A percentile compares a stretch with the other conserved stretches of the same genome.
Conservation (phyloP, 2,797 vertebrate species). For the Lophotriccus pileatus region DNA sequence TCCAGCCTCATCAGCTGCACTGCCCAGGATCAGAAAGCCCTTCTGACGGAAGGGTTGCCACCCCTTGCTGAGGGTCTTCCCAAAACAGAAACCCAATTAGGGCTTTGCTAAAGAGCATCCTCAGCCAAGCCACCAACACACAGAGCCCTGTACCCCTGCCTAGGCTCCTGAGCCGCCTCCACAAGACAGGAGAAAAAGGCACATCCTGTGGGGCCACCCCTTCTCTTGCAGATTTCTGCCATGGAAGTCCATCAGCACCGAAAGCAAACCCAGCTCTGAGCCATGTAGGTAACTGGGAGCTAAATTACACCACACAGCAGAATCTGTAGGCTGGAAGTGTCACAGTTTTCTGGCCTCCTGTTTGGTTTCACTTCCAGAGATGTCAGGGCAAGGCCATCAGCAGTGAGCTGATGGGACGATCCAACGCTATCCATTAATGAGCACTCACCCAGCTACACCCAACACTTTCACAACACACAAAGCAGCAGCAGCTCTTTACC, state of each 20-base stretch:
- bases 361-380: not conserved
- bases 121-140: not conserved
- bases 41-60: not conserved
- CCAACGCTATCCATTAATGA: accelerated
- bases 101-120: not conserved
- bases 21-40: not conserved
- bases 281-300: not conserved
- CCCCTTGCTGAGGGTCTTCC: not conserved
- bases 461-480: not conserved
- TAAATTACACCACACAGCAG: not conserved
- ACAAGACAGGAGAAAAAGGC: not conserved
- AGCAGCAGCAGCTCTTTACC: not conserved
- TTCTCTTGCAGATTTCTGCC: not conserved
- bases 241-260: accelerated
- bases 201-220: accelerated
- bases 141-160: not conserved
- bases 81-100: not conserved
- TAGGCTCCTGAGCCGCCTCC: not conserved
- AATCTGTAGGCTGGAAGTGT: not conserved
- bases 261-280: not conserved
- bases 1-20: not conserved
- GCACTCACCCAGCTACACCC: not conserved
- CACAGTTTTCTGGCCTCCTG: not conserved
- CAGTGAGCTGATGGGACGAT: not conserved
- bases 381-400: not conserved